These are phyloP conservation scores for Drosophila tsacasi DNA, from an alignment of 1,140 invertebrate genomes.

Conservation along the genomic window DNA sequence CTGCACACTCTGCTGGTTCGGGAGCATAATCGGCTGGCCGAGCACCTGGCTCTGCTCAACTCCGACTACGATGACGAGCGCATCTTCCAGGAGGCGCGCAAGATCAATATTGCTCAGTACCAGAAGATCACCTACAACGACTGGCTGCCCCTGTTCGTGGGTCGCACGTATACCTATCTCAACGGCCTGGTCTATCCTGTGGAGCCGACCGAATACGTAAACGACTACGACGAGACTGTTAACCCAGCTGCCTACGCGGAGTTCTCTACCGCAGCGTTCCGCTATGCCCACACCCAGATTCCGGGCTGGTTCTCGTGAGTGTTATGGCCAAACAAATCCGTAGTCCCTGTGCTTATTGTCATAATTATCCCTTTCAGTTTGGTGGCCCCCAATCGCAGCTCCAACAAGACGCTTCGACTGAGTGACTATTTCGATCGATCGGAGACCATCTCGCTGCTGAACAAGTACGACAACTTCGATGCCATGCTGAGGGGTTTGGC, in stretches of 20 bases:
- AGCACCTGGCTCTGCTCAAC: conserved; percentile 90
- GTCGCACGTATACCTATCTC: conserved; percentile 88
- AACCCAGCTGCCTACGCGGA: conserved; percentile 93
- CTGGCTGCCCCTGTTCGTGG: conserved; percentile 93
- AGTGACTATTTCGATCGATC: conserved; percentile 91
- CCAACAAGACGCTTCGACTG: conserved; percentile 88
- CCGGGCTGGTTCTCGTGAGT: conserved; percentile 91
- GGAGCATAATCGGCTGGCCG: conserved; percentile 96
- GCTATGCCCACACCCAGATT: conserved; percentile 94
- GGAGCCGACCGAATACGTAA: conserved; percentile 89
- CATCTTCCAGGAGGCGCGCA: conserved; percentile 93
- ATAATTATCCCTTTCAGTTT: conserved; percentile 86
- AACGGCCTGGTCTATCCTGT: conserved; percentile 88
- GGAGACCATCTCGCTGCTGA: conserved; percentile 84
- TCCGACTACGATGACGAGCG: conserved; percentile 95
- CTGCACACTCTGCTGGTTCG: conserved; percentile 94
- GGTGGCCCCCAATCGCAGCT: conserved; percentile 87
- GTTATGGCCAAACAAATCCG: neutral
- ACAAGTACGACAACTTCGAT: conserved; percentile 88
- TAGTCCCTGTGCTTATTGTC: neutral
- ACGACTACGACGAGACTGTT: conserved; percentile 93
- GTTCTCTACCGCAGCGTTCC: conserved; percentile 93
- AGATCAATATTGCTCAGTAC: conserved; percentile 91
- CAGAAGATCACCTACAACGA: conserved; percentile 95
- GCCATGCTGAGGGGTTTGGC: conserved; percentile 89